A percentile compares a stretch with the other conserved stretches of the same genome.
These are phyloP conservation scores for Halesus radiatus DNA, from an alignment of 1,140 invertebrate genomes.

Conservation along the genomic window DNA sequence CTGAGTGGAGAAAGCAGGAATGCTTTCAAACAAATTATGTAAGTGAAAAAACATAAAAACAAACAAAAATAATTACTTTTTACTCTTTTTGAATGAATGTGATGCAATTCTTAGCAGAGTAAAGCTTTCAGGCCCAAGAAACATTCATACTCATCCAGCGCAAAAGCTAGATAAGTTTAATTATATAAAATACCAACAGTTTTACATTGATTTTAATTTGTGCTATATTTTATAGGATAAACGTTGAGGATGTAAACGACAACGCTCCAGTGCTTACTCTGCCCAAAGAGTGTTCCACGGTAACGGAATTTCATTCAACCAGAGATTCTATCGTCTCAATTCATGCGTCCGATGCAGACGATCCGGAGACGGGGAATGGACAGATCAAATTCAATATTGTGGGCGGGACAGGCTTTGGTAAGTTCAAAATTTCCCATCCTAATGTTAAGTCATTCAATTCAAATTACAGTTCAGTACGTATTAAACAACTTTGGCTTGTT, in stretches of 20 bases:
- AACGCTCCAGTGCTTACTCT: constrained; percentile 81
- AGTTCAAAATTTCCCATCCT: constrained; percentile 36
- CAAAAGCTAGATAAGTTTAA: no score
- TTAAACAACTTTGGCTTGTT: no score
- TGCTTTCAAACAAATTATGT: constrained; percentile 92
- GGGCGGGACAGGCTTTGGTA: constrained; percentile 83
- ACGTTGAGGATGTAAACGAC: constrained; percentile 88
- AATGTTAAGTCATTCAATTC: no score
- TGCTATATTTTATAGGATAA: constrained; percentile 21
- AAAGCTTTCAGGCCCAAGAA: no score
- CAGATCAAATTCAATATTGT: constrained; percentile 80
- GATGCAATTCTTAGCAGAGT: no score
- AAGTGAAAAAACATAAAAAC: no score
- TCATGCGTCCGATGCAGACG: constrained; percentile 86
- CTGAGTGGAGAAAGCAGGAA: constrained; percentile 91
- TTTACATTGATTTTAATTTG: no score
- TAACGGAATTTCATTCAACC: constrained; percentile 91
- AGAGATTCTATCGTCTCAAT: constrained; percentile 82
- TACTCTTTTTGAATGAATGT: not conserved
- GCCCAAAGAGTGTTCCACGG: constrained; percentile 78
- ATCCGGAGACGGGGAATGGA: constrained; percentile 84
- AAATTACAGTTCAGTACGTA: no score
- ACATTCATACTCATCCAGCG: no score
- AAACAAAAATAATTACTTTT: no score
- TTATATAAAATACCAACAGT: no score